phyloP scores from a whole-genome alignment of 2,888 invertebrate genomes.

The Holacanthella duospinosa region DNA sequence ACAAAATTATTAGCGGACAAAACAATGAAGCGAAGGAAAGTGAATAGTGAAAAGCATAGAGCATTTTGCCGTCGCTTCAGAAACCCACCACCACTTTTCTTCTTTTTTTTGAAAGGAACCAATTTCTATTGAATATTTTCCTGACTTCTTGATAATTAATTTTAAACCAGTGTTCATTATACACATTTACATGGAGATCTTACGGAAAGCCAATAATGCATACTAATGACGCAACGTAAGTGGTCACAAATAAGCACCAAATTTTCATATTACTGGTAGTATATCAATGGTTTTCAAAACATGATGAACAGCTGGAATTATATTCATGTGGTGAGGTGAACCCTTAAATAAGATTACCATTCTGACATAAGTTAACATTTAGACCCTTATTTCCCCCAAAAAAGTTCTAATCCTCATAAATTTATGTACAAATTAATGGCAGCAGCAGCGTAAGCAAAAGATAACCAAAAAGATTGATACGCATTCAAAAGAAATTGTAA shows the following conservation, averaged over 20 bases:
- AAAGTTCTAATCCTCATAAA: too few relatives aligned
- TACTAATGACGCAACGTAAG: conserved; percentile 1
- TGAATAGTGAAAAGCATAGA: too few relatives aligned
- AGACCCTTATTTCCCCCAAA: not conserved
- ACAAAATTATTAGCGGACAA: too few relatives aligned
- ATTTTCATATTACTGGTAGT: too few relatives aligned
- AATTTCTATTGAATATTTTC: not conserved
- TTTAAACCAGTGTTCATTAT: not conserved
- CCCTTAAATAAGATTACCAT: not conserved
- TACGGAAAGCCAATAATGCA: conserved; percentile 4
- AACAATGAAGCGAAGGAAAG: too few relatives aligned
- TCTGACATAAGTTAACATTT: not conserved
- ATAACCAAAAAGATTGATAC: too few relatives aligned
- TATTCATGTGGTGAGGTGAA: too few relatives aligned
- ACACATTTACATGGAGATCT: not conserved
- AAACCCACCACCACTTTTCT: not conserved
- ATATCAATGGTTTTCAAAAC: not conserved
- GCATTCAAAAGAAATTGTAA: too few relatives aligned
- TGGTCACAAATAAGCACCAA: not conserved
- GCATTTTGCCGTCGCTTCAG: too few relatives aligned
- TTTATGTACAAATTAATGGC: too few relatives aligned
- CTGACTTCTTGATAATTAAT: not conserved
- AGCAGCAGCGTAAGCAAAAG: too few relatives aligned
- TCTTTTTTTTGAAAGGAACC: not conserved
- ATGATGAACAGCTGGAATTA: too few relatives aligned